Evolutionary conservation across 2,113 vertebrate species (phyloP).

Genomic region (Triplophysa dalaica): DNA sequence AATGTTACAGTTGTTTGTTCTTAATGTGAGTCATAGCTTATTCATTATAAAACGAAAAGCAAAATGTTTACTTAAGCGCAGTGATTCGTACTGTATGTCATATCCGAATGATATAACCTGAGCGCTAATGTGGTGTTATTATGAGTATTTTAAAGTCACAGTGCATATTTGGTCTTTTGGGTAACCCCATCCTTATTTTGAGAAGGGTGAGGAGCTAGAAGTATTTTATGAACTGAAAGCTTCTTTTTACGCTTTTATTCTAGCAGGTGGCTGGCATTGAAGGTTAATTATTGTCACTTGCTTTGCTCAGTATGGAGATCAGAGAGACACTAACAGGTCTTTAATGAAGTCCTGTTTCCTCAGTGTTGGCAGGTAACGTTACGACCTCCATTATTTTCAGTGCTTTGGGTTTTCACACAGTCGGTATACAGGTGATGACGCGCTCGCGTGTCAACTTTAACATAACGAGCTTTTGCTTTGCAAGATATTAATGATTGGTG

Average conservation of each 20-base stretch:
- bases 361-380: slow-evolving; percentile 26
- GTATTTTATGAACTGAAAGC: background rate
- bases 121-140: background rate
- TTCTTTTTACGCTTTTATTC: slow-evolving; percentile 23
- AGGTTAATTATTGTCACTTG: slow-evolving; percentile 65
- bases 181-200: no score
- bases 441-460: background rate
- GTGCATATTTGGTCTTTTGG: no score
- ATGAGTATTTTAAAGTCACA: background rate
- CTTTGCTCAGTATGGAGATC: slow-evolving; percentile 53
- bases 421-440: background rate
- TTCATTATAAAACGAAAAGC: background rate
- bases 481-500: background rate
- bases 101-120: background rate
- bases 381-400: slow-evolving; percentile 34
- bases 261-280: slow-evolving; percentile 53
- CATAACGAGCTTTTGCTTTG: background rate
- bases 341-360: slow-evolving; percentile 60
- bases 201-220: no score
- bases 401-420: slow-evolving; percentile 6
- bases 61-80: background rate
- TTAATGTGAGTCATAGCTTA: background rate
- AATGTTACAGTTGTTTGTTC: slow-evolving; percentile 1
- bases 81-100: background rate
- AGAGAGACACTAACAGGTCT: slow-evolving; percentile 54